Base-by-base conservation (phyloP, 2,797 vertebrate genomes). In the Pterois miles region DNA sequence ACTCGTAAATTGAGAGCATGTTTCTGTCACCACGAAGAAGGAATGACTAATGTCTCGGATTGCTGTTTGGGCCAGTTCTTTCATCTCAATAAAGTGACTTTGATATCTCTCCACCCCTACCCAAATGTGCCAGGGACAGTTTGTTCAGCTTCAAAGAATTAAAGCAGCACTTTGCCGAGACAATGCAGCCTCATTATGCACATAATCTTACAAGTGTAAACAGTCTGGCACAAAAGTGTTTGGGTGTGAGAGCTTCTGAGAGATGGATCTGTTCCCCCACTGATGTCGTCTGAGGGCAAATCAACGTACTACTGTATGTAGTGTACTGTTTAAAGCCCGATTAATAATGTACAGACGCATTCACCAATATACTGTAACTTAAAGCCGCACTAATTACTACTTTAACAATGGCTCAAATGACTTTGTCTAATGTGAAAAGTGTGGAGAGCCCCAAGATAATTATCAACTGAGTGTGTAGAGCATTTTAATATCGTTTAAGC, bases 1-100 rank as follows among this genome's bases (percentile, higher is more conserved):
- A 91, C 86, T 93, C 90, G 79, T 93, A 93, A 92, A 93, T 93
- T 86, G 91, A 88, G 87, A 85, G 85, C 87, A 76, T 92, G 89
- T 92, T 91, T 90, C 92, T 94, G 92, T 88, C 92, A 90, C 69
- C 18, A 76, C 79, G 76, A 79, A 82, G 86, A 79, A 90, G 85
- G 81, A 87, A 88, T 93, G 91, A 94, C 91, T 87, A 86, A 92
- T 92, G 89, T 87, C 71, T 89, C 58, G 27, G 78, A 80, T 85
- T 36, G 85, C 87, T 57, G 78, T 87, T 90, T 76, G 81, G 74
- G 81, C 76, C 86, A 56, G 69, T 84, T 85, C 88, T 91, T 90
- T 92, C 86, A 89, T 91, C 89, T 90, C 88, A 85, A 82, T 89
- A 81, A 89, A 88, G 83, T 85, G 81, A 86, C 90, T 87, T 88